Evolutionary conservation across 2,888 invertebrate species (phyloP).

Genomic region (Pyrrhopygopsis socrates): DNA sequence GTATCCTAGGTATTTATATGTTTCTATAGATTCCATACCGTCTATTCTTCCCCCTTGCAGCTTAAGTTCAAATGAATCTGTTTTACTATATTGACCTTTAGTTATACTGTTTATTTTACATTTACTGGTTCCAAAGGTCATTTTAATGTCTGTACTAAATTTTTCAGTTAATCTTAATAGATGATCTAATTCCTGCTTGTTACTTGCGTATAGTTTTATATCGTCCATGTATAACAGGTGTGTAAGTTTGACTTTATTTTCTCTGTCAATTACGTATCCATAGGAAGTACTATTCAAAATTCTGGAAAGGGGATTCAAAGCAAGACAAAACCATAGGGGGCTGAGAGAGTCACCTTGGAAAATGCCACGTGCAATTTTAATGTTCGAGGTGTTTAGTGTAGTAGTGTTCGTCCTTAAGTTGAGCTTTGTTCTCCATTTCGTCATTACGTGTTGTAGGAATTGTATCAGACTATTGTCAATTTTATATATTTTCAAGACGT

Average conservation of each 20-base stretch:
- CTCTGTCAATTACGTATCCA: conserved; percentile 1
- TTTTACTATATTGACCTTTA: conserved; percentile 21
- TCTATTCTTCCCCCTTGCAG: conserved; percentile 21
- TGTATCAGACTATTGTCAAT: conserved; percentile 24
- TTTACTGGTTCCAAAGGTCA: conserved; percentile 32
- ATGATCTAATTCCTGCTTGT: conserved; percentile 14
- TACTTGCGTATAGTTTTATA: neutral
- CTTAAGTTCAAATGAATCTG: neutral
- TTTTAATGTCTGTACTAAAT: conserved; percentile 28
- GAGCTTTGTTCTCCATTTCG: conserved; percentile 11
- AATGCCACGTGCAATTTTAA: conserved; percentile 33
- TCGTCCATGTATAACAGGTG: conserved; percentile 15
- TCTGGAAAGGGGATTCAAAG: conserved; percentile 33
- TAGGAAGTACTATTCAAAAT: conserved; percentile 15
- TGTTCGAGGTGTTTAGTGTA: neutral
- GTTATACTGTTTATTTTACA: conserved; percentile 31
- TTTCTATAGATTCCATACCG: conserved; percentile 24
- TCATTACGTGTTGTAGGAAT: conserved; percentile 23
- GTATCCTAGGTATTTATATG: conserved; percentile 51
- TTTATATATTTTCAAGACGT: conserved; percentile 61
- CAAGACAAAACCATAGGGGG: no score
- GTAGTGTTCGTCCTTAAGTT: neutral
- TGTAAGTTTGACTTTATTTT: neutral
- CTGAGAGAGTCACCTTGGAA: conserved; percentile 52
- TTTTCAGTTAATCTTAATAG: conserved; percentile 28